phyloP scores from a whole-genome alignment of 2,797 vertebrate genomes.

The Momotus momota region DNA sequence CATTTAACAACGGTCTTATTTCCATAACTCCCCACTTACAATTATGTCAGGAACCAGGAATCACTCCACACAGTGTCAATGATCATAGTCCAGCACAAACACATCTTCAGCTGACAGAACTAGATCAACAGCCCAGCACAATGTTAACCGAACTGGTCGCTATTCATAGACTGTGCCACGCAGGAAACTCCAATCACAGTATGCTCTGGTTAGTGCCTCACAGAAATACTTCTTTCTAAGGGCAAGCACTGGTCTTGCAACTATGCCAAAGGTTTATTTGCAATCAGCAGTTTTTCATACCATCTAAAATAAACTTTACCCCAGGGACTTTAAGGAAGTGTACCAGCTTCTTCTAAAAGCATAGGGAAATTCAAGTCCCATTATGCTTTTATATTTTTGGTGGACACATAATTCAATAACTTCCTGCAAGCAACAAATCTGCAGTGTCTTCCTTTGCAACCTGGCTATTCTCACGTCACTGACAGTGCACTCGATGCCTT shows the following conservation, averaged over 20 bases:
- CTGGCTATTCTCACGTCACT: background rate
- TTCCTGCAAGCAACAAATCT: background rate
- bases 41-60: background rate
- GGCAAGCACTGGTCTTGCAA: background rate
- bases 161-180: background rate
- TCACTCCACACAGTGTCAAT: background rate
- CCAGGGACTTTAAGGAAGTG: background rate
- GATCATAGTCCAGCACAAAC: background rate
- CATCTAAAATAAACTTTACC: background rate
- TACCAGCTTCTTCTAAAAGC: background rate
- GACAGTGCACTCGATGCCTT: background rate
- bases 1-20: background rate
- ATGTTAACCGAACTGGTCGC: background rate
- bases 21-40: background rate
- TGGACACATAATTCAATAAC: background rate
- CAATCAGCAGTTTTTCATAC: background rate
- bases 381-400: background rate
- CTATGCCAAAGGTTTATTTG: background rate
- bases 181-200: background rate
- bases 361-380: background rate
- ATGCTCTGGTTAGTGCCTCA: background rate
- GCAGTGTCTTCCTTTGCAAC: background rate
- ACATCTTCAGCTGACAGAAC: background rate
- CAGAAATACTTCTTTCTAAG: background rate
- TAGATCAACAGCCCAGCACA: background rate